phyloP scores from a whole-genome alignment of 2,797 vertebrate genomes.

The Linurgus olivaceus region DNA sequence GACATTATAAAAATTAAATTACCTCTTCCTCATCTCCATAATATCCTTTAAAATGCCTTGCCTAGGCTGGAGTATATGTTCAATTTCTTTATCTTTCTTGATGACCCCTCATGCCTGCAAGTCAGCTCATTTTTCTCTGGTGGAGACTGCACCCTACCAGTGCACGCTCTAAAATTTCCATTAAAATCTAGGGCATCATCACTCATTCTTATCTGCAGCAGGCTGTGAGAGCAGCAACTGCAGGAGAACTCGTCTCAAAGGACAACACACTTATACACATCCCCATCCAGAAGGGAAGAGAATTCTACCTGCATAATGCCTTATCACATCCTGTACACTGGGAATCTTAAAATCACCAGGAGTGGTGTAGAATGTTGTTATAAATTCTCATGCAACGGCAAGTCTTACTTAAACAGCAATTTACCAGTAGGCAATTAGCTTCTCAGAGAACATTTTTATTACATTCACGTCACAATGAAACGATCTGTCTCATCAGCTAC shows the following conservation, averaged over 20 bases:
- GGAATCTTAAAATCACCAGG: conserved; percentile 50
- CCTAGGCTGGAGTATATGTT: conserved; percentile 61
- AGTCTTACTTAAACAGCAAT: conserved; percentile 73
- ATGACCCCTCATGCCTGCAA: conserved; percentile 77
- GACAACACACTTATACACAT: conserved; percentile 61
- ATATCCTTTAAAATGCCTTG: conserved; percentile 69
- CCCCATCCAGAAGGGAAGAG: conserved; percentile 42
- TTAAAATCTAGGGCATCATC: conserved; percentile 82
- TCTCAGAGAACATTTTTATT: conserved; percentile 72
- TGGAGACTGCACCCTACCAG: conserved; percentile 75
- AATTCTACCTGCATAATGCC: conserved; percentile 57
- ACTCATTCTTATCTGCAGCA: conserved; percentile 81
- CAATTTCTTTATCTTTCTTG: conserved; percentile 79
- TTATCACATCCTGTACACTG: conserved; percentile 14
- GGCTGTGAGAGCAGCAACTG: conserved; percentile 65
- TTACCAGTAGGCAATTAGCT: conserved; percentile 72
- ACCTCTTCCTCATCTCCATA: conserved; percentile 76
- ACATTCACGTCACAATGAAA: conserved; percentile 63
- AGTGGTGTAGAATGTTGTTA: neutral
- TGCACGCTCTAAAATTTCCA: conserved; percentile 75
- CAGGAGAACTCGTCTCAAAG: conserved; percentile 70
- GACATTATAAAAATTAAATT: conserved; percentile 77
- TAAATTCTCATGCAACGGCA: conserved; percentile 45
- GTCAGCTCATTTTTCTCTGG: conserved; percentile 80
- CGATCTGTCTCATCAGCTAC: conserved; percentile 45